Evolutionary conservation across 2,113 vertebrate genomes (phyloP), one percentile per base, ranked within the genome.

Genomic region (Stictonetta naevosa): DNA sequence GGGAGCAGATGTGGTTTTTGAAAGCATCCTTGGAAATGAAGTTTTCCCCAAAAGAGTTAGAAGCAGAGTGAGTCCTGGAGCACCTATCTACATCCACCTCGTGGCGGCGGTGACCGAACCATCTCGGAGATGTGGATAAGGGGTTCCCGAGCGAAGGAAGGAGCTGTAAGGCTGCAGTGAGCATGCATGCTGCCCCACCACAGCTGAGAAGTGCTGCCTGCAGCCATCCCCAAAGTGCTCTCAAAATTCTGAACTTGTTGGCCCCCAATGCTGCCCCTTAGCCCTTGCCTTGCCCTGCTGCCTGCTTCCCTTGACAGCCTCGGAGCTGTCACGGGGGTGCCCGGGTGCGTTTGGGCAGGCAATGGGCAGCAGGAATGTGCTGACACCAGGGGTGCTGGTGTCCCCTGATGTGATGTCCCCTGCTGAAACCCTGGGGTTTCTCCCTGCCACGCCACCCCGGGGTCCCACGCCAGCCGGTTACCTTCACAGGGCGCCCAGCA

Each of bases 181-280:
- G 25, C 15, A 5, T 8, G 44, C 23, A 34, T 5, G 11, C 63
- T 31, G 46, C 34, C 34, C 12, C 12, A 13, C 9, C 44, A 14
- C 40, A 19, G 22, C 16, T 6, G 26, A 26, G 59, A 21, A 36
- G 44, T 16, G 10, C 55, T 10, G 23, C 40, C 44, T 42, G 53
- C 64, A 59, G 63, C 1, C 8, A 64, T 14, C 17, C 33, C 44
- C 20, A 46, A 13, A 31, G 36, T 0, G 36, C n/a, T 25, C 25
- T 8, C 13, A 3, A n/a, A 4, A 79, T 34, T 2, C 44, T 1
- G 33, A 53, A 4, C 6, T 1, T 0, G 8, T 67, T 28, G 69
- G 38, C 86, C 36, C 10, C 0, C 34, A 68, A 23, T 0, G 34
- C 67, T 33, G 91, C 50, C 2, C 11, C 5, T 74, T 18, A 73